Percentiles rank a stretch among this genome's conserved stretches.
Evolutionary conservation across 1,140 invertebrate species (phyloP).

Genomic region (Caenorhabditis brenneri): DNA sequence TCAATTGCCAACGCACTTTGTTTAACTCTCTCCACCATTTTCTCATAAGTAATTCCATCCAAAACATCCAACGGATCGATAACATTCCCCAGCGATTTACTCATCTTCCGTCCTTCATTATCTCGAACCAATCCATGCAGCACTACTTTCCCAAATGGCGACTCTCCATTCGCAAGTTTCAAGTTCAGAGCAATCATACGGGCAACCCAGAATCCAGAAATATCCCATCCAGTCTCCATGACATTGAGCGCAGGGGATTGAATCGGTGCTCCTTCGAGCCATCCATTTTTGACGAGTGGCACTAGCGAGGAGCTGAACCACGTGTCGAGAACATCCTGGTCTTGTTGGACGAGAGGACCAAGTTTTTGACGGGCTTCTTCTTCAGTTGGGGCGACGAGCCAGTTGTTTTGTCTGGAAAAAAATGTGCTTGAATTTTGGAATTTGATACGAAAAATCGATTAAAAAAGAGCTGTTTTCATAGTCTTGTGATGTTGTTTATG

Average conservation of each 20-base stretch:
- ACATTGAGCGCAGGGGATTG: slow-evolving; percentile 78
- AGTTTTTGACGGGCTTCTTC: slow-evolving; percentile 53
- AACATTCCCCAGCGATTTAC: slow-evolving; percentile 96
- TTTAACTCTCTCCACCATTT: slow-evolving; percentile 69
- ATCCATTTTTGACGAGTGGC: slow-evolving; percentile 93
- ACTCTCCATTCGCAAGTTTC: slow-evolving; percentile 50
- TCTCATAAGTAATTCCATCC: slow-evolving; percentile 82
- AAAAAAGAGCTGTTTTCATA: too few species aligned
- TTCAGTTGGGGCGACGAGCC: slow-evolving; percentile 54
- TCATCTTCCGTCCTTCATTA: slow-evolving; percentile 97
- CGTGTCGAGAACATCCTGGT: slow-evolving; percentile 96
- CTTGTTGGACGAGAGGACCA: slow-evolving; percentile 71
- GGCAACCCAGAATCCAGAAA: slow-evolving; percentile 97
- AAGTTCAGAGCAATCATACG: slow-evolving; percentile 64
- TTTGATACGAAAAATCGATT: too few species aligned
- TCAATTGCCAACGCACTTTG: slow-evolving; percentile 54
- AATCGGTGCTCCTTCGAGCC: slow-evolving; percentile 78
- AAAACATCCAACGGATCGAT: slow-evolving; percentile 98
- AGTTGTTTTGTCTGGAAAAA: slow-evolving; percentile 42
- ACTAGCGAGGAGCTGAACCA: slow-evolving; percentile 99
- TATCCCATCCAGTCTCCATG: slow-evolving; percentile 97
- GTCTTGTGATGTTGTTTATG: too few species aligned
- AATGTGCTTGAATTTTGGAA: background rate
- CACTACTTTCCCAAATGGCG: slow-evolving; percentile 76
- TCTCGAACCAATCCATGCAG: slow-evolving; percentile 96